phyloP scores from a whole-genome alignment of 2,888 invertebrate species.

The Glyphotaelius pellucidus region DNA sequence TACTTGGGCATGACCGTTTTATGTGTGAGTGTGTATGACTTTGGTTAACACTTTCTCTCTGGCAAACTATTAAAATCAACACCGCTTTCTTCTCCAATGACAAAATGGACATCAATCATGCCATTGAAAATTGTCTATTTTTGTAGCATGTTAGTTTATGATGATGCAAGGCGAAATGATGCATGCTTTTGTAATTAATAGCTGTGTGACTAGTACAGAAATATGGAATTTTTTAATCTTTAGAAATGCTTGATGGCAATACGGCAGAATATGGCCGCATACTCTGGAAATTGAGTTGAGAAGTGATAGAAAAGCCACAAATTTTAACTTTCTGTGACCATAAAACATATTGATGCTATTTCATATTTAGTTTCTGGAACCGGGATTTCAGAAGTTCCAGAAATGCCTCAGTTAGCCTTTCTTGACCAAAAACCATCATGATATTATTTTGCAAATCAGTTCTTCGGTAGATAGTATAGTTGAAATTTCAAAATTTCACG shows the following conservation, averaged over 20 bases:
- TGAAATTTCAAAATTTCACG: neutral
- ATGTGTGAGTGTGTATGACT: neutral
- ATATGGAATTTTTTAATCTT: too few species aligned
- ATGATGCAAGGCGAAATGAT: neutral
- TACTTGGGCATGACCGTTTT: neutral
- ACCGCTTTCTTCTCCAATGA: neutral
- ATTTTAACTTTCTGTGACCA: neutral
- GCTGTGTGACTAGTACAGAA: neutral
- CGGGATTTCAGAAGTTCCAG: too few species aligned
- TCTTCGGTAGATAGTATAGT: neutral
- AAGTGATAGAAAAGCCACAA: neutral
- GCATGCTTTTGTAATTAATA: neutral
- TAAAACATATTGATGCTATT: too few species aligned
- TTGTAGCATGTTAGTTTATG: neutral
- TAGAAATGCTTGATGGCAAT: neutral
- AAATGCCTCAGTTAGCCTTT: neutral
- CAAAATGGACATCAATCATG: neutral
- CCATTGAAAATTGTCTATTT: neutral
- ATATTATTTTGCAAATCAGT: neutral
- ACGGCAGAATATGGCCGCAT: neutral
- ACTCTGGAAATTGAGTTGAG: neutral
- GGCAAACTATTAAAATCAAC: neutral
- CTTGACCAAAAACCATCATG: neutral
- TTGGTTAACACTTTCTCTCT: constrained; percentile 5
- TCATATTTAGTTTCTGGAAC: too few species aligned